Evolutionary conservation across 1,140 invertebrate species (phyloP), one percentile per base, ranked within the genome.

Genomic region (Brachionus koreanus): DNA sequence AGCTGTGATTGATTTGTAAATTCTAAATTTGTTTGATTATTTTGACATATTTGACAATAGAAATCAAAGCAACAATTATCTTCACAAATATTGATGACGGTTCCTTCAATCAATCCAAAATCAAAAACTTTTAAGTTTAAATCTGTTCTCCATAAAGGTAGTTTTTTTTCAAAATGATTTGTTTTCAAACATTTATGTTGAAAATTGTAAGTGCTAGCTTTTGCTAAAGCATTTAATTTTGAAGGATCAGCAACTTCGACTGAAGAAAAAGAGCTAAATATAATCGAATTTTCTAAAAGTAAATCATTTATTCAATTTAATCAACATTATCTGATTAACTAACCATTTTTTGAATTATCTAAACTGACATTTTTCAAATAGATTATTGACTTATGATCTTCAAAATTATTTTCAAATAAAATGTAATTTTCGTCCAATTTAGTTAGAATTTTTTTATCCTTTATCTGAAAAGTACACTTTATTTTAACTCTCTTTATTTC

Each of bases 31-130:
- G 10, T 25, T 25, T 23, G 19, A 35, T 25, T 49, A 46, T 74
- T 74, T 33, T 74, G 37, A 29, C 69, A 74, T 46, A 4, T 74
- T 74, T 12, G 42, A 12, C 69, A 74, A 74, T 35, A 74, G 25
- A 74, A 46, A 74, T 74, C 69, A 74, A 74, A 46, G 23, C 19
- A 74, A 74, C 69, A 74, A 74, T 74, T 74, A 4, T 74, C 43
- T 33, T 74, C 69, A 74, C 23, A 74, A 29, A 74, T 39, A 46
- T 39, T 74, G 3, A 74, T 46, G 2, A 74, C n/a, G 12, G 3
- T 74, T 25, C 69, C 69, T 25, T 29, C 10, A 5, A 74, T 12
- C 25, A 25, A 25, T 46, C 16, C 19, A n/a, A 46, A 46, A 25
- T 74, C 69, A 46, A 25, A 49, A 2, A 25, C 16, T 25, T 25